These are phyloP conservation scores for Drosophila neocordata DNA, from an alignment of 1,140 invertebrate species.

Conservation along the genomic window DNA sequence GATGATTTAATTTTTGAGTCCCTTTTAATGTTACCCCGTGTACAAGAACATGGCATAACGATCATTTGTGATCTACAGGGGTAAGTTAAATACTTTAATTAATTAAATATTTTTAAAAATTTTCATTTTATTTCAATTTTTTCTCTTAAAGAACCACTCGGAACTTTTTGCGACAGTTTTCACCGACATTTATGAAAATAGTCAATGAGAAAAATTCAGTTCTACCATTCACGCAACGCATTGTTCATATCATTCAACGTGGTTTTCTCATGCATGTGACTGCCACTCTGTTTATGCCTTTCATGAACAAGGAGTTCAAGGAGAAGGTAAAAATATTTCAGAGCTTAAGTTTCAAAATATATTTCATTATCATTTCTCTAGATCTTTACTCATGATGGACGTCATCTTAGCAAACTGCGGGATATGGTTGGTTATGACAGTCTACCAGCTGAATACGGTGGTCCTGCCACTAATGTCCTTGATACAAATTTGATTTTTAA, in stretches of 20 bases:
- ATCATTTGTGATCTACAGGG: conserved; percentile 74
- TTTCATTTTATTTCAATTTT: background rate
- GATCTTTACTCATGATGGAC: conserved; percentile 76
- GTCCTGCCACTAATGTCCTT: conserved; percentile 64
- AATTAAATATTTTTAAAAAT: background rate
- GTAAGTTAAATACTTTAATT: conserved; percentile 31
- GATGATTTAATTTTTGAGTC: conserved; percentile 80
- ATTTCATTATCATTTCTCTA: background rate
- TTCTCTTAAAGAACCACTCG: conserved; percentile 44
- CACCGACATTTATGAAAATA: conserved; percentile 66
- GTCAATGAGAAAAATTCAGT: conserved; percentile 73
- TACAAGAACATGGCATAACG: conserved; percentile 71
- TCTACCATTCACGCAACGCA: conserved; percentile 62
- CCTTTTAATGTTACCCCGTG: conserved; percentile 63
- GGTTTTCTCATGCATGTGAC: conserved; percentile 75
- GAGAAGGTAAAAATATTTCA: conserved; percentile 49
- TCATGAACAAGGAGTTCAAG: conserved; percentile 77
- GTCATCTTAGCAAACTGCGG: conserved; percentile 66
- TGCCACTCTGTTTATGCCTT: conserved; percentile 67
- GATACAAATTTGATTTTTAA: conserved; percentile 70
- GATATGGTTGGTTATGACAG: conserved; percentile 71
- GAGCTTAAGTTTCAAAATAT: no score
- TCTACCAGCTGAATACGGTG: conserved; percentile 75
- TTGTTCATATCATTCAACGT: conserved; percentile 71
- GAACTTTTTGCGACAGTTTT: conserved; percentile 67